Base-by-base conservation (phyloP, 2,888 invertebrate genomes). In the Acanthococcus lagerstroemiae region DNA sequence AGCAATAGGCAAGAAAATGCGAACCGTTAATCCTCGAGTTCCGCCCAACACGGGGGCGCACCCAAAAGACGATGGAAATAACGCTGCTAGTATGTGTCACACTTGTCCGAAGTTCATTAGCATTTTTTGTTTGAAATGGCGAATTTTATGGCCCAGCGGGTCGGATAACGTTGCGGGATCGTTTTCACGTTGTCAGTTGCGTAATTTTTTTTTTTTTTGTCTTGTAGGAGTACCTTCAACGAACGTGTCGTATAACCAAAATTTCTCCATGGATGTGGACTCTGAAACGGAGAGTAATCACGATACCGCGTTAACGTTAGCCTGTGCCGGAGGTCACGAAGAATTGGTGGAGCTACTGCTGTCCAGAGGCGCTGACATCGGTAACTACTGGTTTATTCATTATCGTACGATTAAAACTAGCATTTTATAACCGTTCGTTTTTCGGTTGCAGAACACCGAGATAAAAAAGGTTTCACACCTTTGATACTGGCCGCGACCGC, bases 391-490 rank as follows among this genome's bases (percentile, higher is more conserved):
- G n/a, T 1, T 26, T 55, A 1, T 30, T 27, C 21, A 27, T 24
- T 6, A 55, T 60, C 30, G 21, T 21, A 17, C 17, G 15, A 21
- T 21, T 25, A 24, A 57, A 46, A 37, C 25, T 26, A 67, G 65
- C 46, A 55, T 21, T 15, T 24, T 27, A 45, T 5, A 6, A 17
- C 17, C n/a, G 19, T 55, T 71, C 71, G 27, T 71, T 79, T 60
- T 45, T 45, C 4, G 37, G 19, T 25, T 25, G 12, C 55, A 66
- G 96, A 99, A 77, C 97, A 99, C 77, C 84, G 95, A 27, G 97
- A 99, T 78, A 99, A 97, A 78, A 99, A 97, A 79, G 96, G 97
- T 26, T 97, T 97, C 77, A 96, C 97, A 0, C 96, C 99, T 0
- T 81, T 99, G 48, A 97, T 97, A 74, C 81, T 97, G 71, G 95